Evolutionary conservation across 1,140 invertebrate genomes (phyloP), one percentile per base, ranked within the genome.

Genomic region (Drosophila bipectinata): DNA sequence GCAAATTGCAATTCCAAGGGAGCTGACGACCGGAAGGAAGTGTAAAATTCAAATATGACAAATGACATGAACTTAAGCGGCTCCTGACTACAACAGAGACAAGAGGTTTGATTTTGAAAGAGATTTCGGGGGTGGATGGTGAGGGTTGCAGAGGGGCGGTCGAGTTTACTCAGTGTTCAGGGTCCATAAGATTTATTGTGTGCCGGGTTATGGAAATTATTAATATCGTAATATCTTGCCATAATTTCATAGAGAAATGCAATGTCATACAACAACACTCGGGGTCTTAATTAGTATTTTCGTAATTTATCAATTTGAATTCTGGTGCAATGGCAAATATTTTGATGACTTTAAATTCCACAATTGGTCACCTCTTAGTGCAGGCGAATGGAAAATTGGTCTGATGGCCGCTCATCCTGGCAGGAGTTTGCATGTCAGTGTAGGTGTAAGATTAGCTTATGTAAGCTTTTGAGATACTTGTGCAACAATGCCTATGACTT

Each of bases 21-120:
- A 75, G 72, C 52, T 62, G 71, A 88, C 76, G 78, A 89, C 83
- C 83, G 84, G 83, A 88, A 88, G 83, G 83, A 88, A 88, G 83
- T 88, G 83, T 88, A 88, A 88, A 88, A 88, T 88, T 88, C 83
- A 88, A 88, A 88, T 88, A 88, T 88, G 83, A 88, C 83, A 88
- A 88, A 89, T 88, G 83, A 88, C 83, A 88, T 88, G 76, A 88
- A 88, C 83, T 88, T 88, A 88, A 88, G 79, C 84, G 84, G 72
- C 79, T 71, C 51, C 67, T 48, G 41, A 45, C n/a, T 48, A 45
- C 28, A 52, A 47, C 41, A 47, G 9, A 41, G 56, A 30, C 28
- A 18, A 18, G 30, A 54, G 48, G n/a, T 18, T 15, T 44, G 39
- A 44, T 44, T 44, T 44, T 15, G 34, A 37, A 37, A 37, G 34